Base-by-base conservation (phyloP, 2,113 vertebrate species). In the Riparia riparia region DNA sequence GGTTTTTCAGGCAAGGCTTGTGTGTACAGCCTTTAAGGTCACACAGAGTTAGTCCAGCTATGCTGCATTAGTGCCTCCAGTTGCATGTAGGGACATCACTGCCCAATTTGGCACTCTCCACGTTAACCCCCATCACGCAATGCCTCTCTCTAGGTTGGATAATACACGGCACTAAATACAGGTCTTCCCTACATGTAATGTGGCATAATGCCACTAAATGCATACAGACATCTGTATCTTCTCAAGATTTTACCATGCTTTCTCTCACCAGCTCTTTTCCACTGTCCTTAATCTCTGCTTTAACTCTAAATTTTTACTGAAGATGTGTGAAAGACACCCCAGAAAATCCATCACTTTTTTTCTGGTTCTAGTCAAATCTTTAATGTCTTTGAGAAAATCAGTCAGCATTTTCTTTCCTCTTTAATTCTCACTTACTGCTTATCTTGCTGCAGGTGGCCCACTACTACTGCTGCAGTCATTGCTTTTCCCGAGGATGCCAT, bases 11-110 rank as follows among this genome's bases (percentile, higher is more conserved):
- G 87, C 96, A 91, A 88, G 94, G 20, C 93, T 81, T 76, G 78
- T 83, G 31, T 85, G 42, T 22, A 82, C 7, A 79, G 83, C 91
- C 87, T 85, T 82, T 80, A 94, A 95, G 97, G 97, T 98, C 97
- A 98, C 89, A 25, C 82, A 97, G 89, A 98, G 97, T 98, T 98
- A 95, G 70, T 94, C 68, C 82, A 90, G 84, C 91, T 76, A 91
- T 88, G 93, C 86, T 88, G 79, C 22, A 5, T 72, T 78, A 44
- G 34, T 85, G 76, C 54, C 81, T 95, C 73, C 51, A 64, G 66
- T 76, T 94, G 73, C 45, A 9, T 13, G 58, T 22, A 32, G 79
- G 93, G 79, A 90, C n/a, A 6, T 60, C 49, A 29, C 73, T 95
- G 90, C 84, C 45, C 53, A 28, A 60, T 57, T 44, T 44, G 82